phyloP scores from a whole-genome alignment of 1,140 invertebrate genomes.

The Eufriesea mexicana region DNA sequence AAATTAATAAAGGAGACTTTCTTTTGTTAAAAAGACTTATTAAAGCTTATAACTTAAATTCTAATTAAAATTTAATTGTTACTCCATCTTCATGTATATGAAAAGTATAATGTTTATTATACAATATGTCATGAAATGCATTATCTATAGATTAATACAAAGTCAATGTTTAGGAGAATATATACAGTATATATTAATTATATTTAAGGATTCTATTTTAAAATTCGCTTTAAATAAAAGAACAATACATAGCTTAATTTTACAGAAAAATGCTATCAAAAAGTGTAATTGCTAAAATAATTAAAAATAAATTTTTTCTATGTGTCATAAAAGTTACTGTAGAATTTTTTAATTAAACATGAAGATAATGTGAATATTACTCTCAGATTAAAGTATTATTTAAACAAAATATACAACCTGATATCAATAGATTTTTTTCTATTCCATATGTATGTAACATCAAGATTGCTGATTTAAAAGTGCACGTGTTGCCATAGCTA shows the following conservation, averaged over 20 bases:
- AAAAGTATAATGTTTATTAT: conserved; percentile 45
- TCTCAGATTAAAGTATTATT: conserved; percentile 56
- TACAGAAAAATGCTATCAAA: conserved; percentile 9
- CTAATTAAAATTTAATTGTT: conserved; percentile 48
- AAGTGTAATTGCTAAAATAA: not conserved
- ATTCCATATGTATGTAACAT: conserved; percentile 44
- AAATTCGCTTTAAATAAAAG: conserved; percentile 4
- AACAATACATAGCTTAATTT: not conserved
- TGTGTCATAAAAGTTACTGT: not conserved
- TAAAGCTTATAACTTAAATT: conserved; percentile 35
- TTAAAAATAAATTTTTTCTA: conserved; percentile 5
- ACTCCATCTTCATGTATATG: conserved; percentile 22
- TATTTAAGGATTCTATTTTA: not conserved
- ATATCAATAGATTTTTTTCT: conserved; percentile 24
- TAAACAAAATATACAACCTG: conserved; percentile 64
- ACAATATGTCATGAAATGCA: conserved; percentile 50
- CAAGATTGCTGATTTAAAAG: conserved; percentile 78
- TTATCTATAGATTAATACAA: conserved; percentile 24
- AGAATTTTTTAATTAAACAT: conserved; percentile 41
- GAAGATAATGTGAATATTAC: conserved; percentile 55
- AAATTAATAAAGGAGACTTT: conserved; percentile 6
- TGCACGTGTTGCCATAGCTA: conserved; percentile 90
- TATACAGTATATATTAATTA: conserved; percentile 21
- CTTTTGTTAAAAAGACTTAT: not conserved
- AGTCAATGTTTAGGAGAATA: conserved; percentile 22